Evolutionary conservation across 1,140 invertebrate species (phyloP).

Genomic region (Drosophila baimaii): DNA sequence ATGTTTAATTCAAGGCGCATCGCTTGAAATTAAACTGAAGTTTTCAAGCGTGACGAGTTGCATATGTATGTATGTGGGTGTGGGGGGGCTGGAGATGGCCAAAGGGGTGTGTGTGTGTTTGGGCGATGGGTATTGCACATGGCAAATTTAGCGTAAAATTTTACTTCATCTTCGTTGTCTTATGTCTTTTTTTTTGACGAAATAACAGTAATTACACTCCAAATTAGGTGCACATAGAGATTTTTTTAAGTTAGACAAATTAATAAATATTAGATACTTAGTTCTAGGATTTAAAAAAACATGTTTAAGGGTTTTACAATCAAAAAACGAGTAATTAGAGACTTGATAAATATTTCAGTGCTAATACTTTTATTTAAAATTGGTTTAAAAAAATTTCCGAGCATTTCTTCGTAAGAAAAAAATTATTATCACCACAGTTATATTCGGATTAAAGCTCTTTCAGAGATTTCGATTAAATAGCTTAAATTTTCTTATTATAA

Average conservation of each 20-base stretch:
- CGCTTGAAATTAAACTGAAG: conserved; percentile 69
- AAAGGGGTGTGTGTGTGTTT: too few relatives aligned
- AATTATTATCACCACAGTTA: too few relatives aligned
- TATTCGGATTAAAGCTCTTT: too few relatives aligned
- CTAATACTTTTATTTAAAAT: neutral
- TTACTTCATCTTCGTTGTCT: conserved; percentile 47
- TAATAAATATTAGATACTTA: neutral
- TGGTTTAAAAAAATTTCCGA: neutral
- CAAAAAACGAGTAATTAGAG: neutral
- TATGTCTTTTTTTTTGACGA: conserved; percentile 41
- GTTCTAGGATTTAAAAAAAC: neutral
- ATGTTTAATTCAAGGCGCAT: conserved; percentile 80
- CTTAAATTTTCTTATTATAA: neutral
- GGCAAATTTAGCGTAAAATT: conserved; percentile 79
- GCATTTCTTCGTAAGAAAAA: too few relatives aligned
- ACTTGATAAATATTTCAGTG: neutral
- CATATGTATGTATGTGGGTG: conserved; percentile 1
- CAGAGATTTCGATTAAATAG: neutral
- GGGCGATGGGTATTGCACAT: conserved; percentile 28
- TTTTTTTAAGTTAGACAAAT: neutral
- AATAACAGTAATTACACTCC: conserved; percentile 71
- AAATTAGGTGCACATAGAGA: neutral
- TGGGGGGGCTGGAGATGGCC: neutral
- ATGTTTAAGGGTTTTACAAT: neutral
- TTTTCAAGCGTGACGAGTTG: conserved; percentile 63